Base-by-base conservation (phyloP, 2,888 invertebrate genomes). In the Pyrgus malvae region DNA sequence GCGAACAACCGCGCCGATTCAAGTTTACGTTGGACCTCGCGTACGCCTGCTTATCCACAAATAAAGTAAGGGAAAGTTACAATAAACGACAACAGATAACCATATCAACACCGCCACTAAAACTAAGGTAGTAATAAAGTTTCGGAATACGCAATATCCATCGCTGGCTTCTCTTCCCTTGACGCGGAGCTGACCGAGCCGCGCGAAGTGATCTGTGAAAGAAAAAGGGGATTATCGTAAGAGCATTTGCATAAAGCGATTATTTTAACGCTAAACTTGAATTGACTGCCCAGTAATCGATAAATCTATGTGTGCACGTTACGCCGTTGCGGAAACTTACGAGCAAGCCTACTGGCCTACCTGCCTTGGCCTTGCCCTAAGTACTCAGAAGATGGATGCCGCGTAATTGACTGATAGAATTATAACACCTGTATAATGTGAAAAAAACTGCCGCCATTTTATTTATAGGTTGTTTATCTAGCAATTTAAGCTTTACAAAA, bases 11-110 rank as follows among this genome's bases (percentile, higher is more conserved):
- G 65, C 58, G 75, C 59, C 63, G 73, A 70, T 58, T 66, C 71
- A 67, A 65, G 76, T 64, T 72, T 65, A 76, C 76, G 80, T 61
- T 88, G 31, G 38, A 73, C 82, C 83, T 68, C 63, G 62, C 69
- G 76, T 61, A 83, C 79, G 48, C 61, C 76, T 73, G 70, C 72
- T 65, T 70, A 40, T 48, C 9, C 21, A 38, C 40, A 53, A 54
- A 50, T 23, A 38, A 2, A n/a, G 19, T n/a, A 14, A 50, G 40
- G 29, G 37, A 16, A 21, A 21, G 37, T 23, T 16, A n/a, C n/a
- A 29, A 9, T n/a, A 37, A 12, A 17, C n/a, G 16, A 14, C 2
- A 2, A 17, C 29, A 38, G 33, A 11, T 17, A 23, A 29, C 48
- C 48, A 50, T 38, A 57, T 64, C 65, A 63, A 73, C 56, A 61